Base-by-base conservation (phyloP, 2,113 vertebrate species). In the Xiphophorus couchianus region DNA sequence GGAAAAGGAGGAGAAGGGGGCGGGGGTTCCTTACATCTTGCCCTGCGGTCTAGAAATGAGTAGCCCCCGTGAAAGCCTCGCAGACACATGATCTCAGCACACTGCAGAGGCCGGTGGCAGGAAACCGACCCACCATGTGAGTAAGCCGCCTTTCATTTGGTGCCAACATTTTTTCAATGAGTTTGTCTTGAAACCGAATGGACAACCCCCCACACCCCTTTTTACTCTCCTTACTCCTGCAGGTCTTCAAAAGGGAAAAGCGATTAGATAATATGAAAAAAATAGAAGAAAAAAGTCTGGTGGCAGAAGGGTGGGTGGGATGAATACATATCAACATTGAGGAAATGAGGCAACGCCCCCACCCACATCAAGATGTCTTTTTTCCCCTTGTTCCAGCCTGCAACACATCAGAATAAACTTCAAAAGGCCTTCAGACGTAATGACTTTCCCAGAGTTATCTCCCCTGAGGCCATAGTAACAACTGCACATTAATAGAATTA, bases 81-180 rank as follows among this genome's bases (percentile, higher is more conserved):
- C 94, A 94, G 94, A 95, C 95, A 96, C 94, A 93, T 93, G 95
- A 96, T 95, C 93, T 94, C 92, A 92, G 90, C 88, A 94, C 90
- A 93, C 91, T 90, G 88, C 89, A 89, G 91, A 92, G 93, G 94
- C 94, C 91, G 89, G 95, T 91, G 93, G 89, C 94, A 95, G 87
- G 94, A 95, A 95, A 96, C 94, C 92, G 93, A 90, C 92, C 93
- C 92, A 94, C 91, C 88, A 87, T 93, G 91, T 88, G 91, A 93
- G 92, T 91, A 93, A 89, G 84, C 88, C 92, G 89, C 74, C 94
- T 96, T 95, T 95, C 87, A 95, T 94, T 92, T 92, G 83, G 84
- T 90, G 92, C 94, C 95, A 96, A 93, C 93, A 94, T 92, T 94
- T 95, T 94, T 95, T 37, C 94, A 92, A 93, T 94, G 93, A 95